phyloP scores from a whole-genome alignment of 1,140 invertebrate genomes.

The Reticulitermes speratus region DNA sequence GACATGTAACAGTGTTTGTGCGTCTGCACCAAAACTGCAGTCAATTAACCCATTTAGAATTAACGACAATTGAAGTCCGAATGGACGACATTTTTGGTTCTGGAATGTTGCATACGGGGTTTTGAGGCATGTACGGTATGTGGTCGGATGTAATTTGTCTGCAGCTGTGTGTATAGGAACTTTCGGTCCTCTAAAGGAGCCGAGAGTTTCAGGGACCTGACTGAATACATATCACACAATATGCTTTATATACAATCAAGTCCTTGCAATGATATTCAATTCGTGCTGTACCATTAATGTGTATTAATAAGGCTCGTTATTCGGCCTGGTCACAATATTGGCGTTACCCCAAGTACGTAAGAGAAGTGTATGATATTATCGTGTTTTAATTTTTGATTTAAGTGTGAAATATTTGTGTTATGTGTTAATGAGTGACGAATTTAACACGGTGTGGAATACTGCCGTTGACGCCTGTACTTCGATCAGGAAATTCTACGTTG shows the following conservation, averaged over 20 bases:
- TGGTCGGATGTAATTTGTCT: background rate
- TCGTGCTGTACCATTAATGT: background rate
- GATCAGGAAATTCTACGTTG: no score
- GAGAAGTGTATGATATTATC: background rate
- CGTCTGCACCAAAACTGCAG: background rate
- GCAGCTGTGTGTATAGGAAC: background rate
- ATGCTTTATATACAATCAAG: background rate
- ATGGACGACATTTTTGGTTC: background rate
- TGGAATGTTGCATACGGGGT: background rate
- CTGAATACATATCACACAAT: background rate
- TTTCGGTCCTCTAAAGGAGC: background rate
- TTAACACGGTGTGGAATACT: background rate
- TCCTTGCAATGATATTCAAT: background rate
- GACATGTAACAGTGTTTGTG: background rate
- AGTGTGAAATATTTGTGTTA: background rate
- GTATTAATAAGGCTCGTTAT: background rate
- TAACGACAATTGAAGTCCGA: background rate
- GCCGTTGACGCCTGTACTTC: no score
- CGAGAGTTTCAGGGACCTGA: background rate
- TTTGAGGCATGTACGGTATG: background rate
- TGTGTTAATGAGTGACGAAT: background rate
- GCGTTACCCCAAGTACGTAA: background rate
- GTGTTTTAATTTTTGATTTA: background rate
- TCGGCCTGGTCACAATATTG: background rate
- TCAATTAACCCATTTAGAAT: background rate